Conservation (phyloP, 2,113 vertebrate species). For the Clarias batrachus region DNA sequence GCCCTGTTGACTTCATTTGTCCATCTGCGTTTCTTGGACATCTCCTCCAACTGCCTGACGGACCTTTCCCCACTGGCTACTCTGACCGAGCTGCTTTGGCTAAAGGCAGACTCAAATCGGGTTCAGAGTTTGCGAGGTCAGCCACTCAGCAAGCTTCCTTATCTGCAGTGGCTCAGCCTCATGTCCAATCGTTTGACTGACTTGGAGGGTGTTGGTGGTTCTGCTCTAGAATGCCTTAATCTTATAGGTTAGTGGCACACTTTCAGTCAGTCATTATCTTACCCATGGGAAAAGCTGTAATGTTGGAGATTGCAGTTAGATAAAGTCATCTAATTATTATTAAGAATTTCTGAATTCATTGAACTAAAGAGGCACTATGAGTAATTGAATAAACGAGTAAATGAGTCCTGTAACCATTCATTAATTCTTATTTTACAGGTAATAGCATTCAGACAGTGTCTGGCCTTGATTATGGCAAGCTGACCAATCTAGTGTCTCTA, state of each 20-base stretch:
- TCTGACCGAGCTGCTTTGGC: constrained; percentile 86
- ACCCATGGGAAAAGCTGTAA: not conserved
- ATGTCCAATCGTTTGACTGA: constrained; percentile 78
- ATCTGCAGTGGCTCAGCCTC: constrained; percentile 85
- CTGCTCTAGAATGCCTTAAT: constrained; percentile 79
- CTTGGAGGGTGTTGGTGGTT: constrained; percentile 76
- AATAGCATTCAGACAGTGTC: constrained; percentile 75
- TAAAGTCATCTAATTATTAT: not conserved
- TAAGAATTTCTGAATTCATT: not conserved
- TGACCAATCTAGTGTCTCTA: constrained; percentile 79
- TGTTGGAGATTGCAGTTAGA: not conserved
- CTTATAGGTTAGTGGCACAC: constrained; percentile 77
- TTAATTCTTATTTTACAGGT: constrained; percentile 64
- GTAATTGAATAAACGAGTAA: not conserved
- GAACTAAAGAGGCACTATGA: not conserved
- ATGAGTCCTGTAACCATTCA: not conserved
- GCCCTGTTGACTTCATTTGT: constrained; percentile 74
- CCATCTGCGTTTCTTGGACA: constrained; percentile 87
- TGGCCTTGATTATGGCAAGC: constrained; percentile 68
- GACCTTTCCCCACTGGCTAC: constrained; percentile 80
- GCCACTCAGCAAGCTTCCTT: constrained; percentile 74
- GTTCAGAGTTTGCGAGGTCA: constrained; percentile 69
- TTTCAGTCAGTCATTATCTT: not conserved
- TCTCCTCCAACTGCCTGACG: constrained; percentile 82
- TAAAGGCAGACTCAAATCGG: constrained; percentile 84